Conservation (phyloP, 2,113 vertebrate species). For the Podocnemis expansa region DNA sequence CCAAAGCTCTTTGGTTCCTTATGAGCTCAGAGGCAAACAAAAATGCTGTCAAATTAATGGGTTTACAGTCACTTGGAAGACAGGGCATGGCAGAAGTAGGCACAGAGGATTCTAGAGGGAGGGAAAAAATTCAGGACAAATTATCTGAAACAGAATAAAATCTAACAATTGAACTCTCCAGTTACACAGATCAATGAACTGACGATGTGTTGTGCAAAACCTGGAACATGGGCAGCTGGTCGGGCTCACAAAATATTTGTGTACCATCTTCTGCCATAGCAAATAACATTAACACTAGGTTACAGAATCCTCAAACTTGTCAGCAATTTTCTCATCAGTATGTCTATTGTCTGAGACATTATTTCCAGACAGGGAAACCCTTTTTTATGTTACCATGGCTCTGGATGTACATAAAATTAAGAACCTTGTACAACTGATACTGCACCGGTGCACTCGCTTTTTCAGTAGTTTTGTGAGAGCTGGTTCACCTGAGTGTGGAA, state of each 20-base stretch:
- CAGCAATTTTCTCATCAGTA: not conserved
- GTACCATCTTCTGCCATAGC: not conserved
- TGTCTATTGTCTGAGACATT: not conserved
- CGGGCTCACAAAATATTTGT: not conserved
- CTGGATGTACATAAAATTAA: not conserved
- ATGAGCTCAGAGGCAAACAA: not conserved
- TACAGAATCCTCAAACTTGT: not conserved
- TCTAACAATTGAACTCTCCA: not conserved
- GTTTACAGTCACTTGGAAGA: not conserved
- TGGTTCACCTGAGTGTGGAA: fast-evolving
- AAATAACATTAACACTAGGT: not conserved
- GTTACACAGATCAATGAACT: not conserved
- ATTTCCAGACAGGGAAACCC: not conserved
- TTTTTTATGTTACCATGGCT: not conserved
- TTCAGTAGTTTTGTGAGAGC: not conserved
- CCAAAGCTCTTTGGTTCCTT: not conserved
- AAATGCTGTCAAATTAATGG: not conserved
- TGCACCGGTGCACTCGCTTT: not conserved
- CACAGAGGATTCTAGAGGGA: not conserved
- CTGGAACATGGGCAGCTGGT: not conserved
- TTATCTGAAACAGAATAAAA: not conserved
- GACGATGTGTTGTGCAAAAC: not conserved
- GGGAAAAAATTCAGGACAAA: not conserved
- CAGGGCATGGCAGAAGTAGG: not conserved
- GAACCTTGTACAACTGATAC: not conserved